These are phyloP conservation scores for Agrotis clavis DNA, from an alignment of 2,888 invertebrate species.

Conservation along the genomic window DNA sequence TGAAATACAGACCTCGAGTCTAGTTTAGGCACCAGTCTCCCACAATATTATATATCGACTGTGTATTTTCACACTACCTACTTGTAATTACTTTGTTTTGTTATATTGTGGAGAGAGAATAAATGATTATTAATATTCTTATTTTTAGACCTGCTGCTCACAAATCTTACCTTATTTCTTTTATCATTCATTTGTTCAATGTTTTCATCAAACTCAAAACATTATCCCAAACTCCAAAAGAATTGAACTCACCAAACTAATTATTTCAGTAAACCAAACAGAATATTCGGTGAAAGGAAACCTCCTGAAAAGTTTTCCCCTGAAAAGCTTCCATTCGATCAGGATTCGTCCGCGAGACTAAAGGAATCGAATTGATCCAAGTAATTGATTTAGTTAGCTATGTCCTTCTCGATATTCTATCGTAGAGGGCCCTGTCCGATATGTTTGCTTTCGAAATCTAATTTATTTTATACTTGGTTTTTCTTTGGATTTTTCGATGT, in stretches of 20 bases:
- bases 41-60: no score
- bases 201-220: background rate
- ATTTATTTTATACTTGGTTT: slow-evolving; percentile 42
- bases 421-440: slow-evolving; percentile 39
- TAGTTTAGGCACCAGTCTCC: no score
- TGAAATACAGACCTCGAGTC: no score
- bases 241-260: slow-evolving; percentile 23
- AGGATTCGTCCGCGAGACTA: slow-evolving; percentile 51
- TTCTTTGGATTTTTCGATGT: slow-evolving; percentile 8
- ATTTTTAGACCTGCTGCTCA: no score
- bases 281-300: slow-evolving; percentile 35
- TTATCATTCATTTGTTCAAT: background rate
- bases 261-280: slow-evolving; percentile 29
- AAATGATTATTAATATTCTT: no score
- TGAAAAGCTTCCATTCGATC: slow-evolving; percentile 53
- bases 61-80: no score
- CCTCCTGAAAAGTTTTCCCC: slow-evolving; percentile 41
- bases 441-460: slow-evolving; percentile 53
- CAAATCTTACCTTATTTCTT: no score
- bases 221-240: background rate
- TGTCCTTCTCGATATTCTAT: slow-evolving; percentile 56
- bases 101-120: no score
- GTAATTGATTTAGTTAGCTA: slow-evolving; percentile 66
- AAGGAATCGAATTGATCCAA: slow-evolving; percentile 64
- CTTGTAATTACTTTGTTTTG: no score